Base-by-base conservation (phyloP, 2,888 invertebrate species). In the Melangyna quadrimaculata region DNA sequence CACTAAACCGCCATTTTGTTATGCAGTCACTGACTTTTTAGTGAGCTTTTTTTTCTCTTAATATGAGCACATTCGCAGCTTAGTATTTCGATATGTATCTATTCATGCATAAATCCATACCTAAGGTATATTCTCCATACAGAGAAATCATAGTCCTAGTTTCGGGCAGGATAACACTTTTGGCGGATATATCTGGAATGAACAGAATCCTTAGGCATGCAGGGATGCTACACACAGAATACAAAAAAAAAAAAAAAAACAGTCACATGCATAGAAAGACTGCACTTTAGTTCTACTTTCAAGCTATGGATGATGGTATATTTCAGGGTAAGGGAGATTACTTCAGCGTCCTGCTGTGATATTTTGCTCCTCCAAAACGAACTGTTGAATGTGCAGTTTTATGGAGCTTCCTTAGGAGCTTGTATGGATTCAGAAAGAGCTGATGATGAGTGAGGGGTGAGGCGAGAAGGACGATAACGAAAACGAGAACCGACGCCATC, bases 1-100 rank as follows among this genome's bases (percentile, higher is more conserved):
- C 65, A 72, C 75, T 87, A 87, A 80, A 87, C 88, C 88, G 88
- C 88, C 88, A 88, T 88, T 88, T 88, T 88, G 88, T 88, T 87
- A 87, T 87, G 88, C 88, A 87, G 86, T 75, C 88, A 87, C 80
- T 87, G 87, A 87, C 87, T 87, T 82, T 75, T 80, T 71, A 79
- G 79, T 57, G 82, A 87, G 84, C 84, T 87, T 86, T 87, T 80
- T 81, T 86, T 80, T 83, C 87, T 70, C 53, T 48, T 17, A 17
- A 17, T 3, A 22, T 2, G 37, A 4, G 12, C 27, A 61, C 9
- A 40, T 24, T 61, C 17, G 8, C 35, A 22, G 14, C 19, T 19
- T 19, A 10, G 43, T 45, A 9, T 3, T 45, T 0, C 17, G n/a
- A n/a, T 40, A 8, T 17, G 7, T 8, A 12, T 35, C n/a, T n/a